Base-by-base conservation (phyloP, 2,113 vertebrate genomes). In the Ceyx cyanopectus region DNA sequence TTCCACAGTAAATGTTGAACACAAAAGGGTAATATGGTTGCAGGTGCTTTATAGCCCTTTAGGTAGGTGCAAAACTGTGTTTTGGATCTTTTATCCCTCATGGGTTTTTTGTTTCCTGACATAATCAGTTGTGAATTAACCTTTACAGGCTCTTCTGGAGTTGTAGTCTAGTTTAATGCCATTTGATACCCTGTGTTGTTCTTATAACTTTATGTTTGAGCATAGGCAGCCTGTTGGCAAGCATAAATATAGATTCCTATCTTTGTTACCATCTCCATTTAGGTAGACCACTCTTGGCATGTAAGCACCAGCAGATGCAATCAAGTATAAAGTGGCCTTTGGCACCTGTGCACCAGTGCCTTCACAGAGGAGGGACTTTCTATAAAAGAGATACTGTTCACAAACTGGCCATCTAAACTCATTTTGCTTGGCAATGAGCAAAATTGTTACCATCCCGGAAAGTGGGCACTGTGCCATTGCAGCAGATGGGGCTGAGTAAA, bases 401-500 rank as follows among this genome's bases (percentile, higher is more conserved):
- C 56, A 80, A 76, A 72, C 65, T 90, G 87, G 73, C 87, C 83
- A 80, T 88, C 67, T 48, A 80, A 90, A 78, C 91, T 65, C 60
- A 56, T 92, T 97, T 90, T 95, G 54, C 78, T 95, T 94, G 96
- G 93, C 90, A 48, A 34, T 0, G 7, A 45, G 70, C 19, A 24
- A 7, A 27, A 32, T 51, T 87, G 94, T 90, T 90, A 57, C 30
- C 2, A 0, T 53, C 50, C 3, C 0, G 16, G 50, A 3, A 1
- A 57, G 81, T 6, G 0, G 96, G 96, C 90, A 6, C 18, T 0
- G 1, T 58, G 94, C 91, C 87, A 90, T 6, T 0, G 0, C 76
- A 89, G 77, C 94, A 97, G 91, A 94, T 96, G 93, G 96, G 81
- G 45, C 90, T 62, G 90, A 80, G 22, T 40, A 23, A 62, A 72